Evolutionary conservation across 2,113 vertebrate genomes (phyloP).

Genomic region (Oreotrochilus melanogaster): DNA sequence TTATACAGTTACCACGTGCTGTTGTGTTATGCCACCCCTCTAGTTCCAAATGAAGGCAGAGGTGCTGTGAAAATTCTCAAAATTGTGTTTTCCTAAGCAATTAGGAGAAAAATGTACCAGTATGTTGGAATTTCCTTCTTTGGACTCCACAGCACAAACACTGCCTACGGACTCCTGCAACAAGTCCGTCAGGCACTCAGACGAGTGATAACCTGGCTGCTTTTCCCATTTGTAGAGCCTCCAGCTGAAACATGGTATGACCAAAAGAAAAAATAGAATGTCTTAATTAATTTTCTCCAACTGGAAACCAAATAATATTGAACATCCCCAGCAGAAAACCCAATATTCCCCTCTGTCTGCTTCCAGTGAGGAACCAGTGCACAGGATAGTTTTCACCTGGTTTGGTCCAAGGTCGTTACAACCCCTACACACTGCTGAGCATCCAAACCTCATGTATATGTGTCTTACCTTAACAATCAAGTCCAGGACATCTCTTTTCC

Average conservation of each 20-base stretch:
- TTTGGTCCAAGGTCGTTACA: not conserved
- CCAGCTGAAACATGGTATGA: not conserved
- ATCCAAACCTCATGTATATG: not conserved
- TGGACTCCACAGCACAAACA: not conserved
- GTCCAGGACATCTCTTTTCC: not conserved
- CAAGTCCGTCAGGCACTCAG: not conserved
- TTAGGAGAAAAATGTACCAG: not conserved
- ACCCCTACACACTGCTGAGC: not conserved
- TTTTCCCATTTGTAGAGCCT: no score
- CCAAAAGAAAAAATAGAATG: not conserved
- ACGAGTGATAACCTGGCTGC: not conserved
- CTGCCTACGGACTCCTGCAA: not conserved
- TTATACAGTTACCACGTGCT: not conserved
- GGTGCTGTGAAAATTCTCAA: not conserved
- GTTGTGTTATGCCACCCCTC: not conserved
- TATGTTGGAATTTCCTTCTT: not conserved
- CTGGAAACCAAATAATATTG: not conserved
- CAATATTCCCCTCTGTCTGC: not conserved
- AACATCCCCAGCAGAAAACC: not conserved
- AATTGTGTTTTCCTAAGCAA: not conserved
- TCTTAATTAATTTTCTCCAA: not conserved
- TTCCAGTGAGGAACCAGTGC: not conserved
- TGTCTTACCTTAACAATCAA: not conserved
- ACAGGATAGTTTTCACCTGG: not conserved
- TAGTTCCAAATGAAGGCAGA: not conserved